Percentiles rank a stretch among this genome's conserved stretches.
Evolutionary conservation across 2,113 vertebrate species (phyloP).

Genomic region (Limanda limanda): DNA sequence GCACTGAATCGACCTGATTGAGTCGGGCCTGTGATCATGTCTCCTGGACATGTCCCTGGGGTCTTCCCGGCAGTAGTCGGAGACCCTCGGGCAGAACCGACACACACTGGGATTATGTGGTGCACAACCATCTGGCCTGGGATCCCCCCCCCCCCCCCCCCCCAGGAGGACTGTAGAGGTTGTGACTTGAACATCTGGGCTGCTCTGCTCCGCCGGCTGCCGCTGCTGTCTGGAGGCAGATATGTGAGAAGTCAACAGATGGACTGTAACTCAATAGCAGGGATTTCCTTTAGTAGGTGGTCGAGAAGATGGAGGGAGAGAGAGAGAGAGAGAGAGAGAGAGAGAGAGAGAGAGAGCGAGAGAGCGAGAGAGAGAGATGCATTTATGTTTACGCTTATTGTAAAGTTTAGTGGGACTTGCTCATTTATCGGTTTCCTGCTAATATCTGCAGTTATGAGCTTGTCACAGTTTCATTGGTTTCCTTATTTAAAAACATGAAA

Average conservation of each 20-base stretch:
- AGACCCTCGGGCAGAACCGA: constrained; percentile 14
- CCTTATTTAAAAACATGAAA: background rate
- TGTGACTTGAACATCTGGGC: constrained; percentile 20
- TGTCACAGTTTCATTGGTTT: no score
- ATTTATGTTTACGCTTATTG: no score
- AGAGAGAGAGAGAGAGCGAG: no score
- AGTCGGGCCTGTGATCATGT: constrained; percentile 7
- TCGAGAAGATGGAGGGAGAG: background rate
- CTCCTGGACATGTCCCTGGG: constrained; percentile 4
- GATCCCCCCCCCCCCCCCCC: constrained; percentile 18
- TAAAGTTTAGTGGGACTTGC: background rate
- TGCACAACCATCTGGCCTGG: constrained; percentile 14
- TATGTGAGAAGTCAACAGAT: background rate
- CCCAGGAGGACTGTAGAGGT: constrained; percentile 7
- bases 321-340: background rate
- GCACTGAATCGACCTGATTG: constrained; percentile 10
- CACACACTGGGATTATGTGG: constrained; percentile 20
- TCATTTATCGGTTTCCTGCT: background rate
- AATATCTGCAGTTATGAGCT: no score
- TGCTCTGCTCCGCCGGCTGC: constrained; percentile 7
- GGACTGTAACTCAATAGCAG: background rate
- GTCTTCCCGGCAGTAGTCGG: background rate
- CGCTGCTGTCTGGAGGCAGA: background rate
- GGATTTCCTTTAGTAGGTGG: background rate
- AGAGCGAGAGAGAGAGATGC: no score